phyloP scores from a whole-genome alignment of 1,140 invertebrate species.

The Sminthurinus signatus region DNA sequence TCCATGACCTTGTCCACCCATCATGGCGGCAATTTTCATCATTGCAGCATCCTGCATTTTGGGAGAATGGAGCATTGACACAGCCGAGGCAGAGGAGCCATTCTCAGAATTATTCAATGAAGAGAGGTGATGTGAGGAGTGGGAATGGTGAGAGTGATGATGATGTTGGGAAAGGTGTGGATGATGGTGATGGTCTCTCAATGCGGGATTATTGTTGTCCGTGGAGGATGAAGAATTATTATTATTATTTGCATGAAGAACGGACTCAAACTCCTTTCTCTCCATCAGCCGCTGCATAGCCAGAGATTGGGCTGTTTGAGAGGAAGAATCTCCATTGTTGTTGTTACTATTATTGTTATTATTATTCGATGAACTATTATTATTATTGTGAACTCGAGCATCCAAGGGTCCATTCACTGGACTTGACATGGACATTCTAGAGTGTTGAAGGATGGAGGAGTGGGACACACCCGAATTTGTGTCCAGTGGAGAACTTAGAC shows the following conservation, averaged over 20 bases:
- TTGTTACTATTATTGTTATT: too few species aligned
- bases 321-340: conserved; percentile 4
- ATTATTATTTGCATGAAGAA: not conserved
- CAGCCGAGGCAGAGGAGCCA: conserved; percentile 16
- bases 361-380: conserved; percentile 1
- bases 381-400: conserved; percentile 28
- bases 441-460: conserved; percentile 32
- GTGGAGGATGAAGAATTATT: conserved; percentile 5
- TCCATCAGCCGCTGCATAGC: not conserved
- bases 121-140: conserved; percentile 7
- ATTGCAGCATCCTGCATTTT: conserved; percentile 35
- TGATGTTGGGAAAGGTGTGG: conserved; percentile 20
- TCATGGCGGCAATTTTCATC: conserved; percentile 38
- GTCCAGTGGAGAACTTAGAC: conserved; percentile 40
- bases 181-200: conserved; percentile 15
- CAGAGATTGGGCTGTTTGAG: too few species aligned
- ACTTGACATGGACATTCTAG: conserved; percentile 33
- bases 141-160: conserved; percentile 14
- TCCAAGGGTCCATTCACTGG: conserved; percentile 36
- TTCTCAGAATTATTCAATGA: conserved; percentile 21
- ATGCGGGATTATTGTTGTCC: conserved; percentile 17
- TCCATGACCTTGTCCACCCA: conserved; percentile 24
- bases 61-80: conserved; percentile 28
- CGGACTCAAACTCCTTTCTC: not conserved
- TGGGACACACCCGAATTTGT: conserved; percentile 35